Conservation (phyloP, 2,888 invertebrate genomes). For the Synergus laeviventris region DNA sequence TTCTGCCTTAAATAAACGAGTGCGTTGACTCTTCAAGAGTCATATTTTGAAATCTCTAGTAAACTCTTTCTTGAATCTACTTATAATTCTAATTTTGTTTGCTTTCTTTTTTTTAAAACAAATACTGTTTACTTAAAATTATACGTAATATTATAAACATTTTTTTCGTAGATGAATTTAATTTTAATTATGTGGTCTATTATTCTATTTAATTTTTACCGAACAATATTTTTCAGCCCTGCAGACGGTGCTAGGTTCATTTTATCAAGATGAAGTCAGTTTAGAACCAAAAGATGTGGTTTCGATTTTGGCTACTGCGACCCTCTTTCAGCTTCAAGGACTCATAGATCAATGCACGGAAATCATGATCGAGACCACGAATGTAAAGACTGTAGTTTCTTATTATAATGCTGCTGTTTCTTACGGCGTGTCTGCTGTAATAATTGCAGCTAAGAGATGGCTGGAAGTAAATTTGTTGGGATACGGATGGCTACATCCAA, state of each 20-base stretch:
- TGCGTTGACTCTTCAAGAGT: background rate
- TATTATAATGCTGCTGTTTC: constrained; percentile 84
- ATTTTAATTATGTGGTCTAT: background rate
- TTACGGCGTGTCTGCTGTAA: constrained; percentile 82
- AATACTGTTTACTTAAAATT: too few species aligned
- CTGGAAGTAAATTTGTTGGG: constrained; percentile 83
- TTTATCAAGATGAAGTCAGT: constrained; percentile 86
- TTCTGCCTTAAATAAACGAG: background rate
- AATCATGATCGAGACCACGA: constrained; percentile 87
- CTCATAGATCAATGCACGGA: constrained; percentile 85
- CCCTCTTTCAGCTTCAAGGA: constrained; percentile 85
- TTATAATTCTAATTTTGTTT: background rate
- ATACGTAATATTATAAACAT: too few species aligned
- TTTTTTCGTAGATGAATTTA: too few species aligned
- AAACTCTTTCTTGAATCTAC: background rate
- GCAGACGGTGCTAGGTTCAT: constrained; percentile 84
- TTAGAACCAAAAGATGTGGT: constrained; percentile 83
- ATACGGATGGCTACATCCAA: constrained; percentile 79
- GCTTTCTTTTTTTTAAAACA: too few species aligned
- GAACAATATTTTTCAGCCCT: constrained; percentile 78
- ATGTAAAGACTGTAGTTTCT: constrained; percentile 82
- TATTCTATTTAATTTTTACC: background rate
- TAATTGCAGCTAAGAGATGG: constrained; percentile 83
- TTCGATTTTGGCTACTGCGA: constrained; percentile 84
- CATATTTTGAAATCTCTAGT: background rate